Evolutionary conservation across 2,888 invertebrate genomes (phyloP).

Genomic region (Vesta saturnalis): DNA sequence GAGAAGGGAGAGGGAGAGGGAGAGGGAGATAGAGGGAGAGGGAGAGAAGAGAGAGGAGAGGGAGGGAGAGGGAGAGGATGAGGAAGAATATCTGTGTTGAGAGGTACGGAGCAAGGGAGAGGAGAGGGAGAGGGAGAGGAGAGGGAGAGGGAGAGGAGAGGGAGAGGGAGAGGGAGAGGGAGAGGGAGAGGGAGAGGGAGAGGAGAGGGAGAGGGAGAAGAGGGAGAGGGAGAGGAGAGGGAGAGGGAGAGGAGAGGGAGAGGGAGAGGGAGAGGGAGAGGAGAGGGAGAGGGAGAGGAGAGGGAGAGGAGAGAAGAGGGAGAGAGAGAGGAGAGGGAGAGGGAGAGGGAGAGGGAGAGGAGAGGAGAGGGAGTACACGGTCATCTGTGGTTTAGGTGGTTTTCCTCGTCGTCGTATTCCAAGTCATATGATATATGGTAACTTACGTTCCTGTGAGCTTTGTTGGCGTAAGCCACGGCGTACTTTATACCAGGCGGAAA

Average conservation of each 20-base stretch:
- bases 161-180: not conserved
- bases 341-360: not conserved
- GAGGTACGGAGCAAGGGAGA: not conserved
- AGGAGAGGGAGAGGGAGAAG: not conserved
- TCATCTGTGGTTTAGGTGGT: not conserved
- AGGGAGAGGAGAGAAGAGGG: not conserved
- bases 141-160: not conserved
- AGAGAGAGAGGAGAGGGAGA: not conserved
- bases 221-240: not conserved
- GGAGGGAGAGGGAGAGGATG: not conserved
- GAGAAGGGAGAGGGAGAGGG: not conserved
- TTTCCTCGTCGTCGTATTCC: too few species aligned
- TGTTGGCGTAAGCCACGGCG: too few species aligned
- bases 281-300: not conserved
- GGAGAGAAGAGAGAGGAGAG: not conserved
- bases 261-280: not conserved
- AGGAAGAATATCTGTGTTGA: too few species aligned
- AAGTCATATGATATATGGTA: too few species aligned
- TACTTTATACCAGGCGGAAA: too few species aligned
- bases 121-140: not conserved
- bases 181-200: not conserved
- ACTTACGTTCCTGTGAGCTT: too few species aligned
- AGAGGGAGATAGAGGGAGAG: too few species aligned
- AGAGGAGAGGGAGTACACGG: not conserved
- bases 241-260: not conserved